Percentiles rank a stretch among this genome's conserved stretches.
Conservation (phyloP, 2,797 vertebrate species). For the Dipus sagitta region DNA sequence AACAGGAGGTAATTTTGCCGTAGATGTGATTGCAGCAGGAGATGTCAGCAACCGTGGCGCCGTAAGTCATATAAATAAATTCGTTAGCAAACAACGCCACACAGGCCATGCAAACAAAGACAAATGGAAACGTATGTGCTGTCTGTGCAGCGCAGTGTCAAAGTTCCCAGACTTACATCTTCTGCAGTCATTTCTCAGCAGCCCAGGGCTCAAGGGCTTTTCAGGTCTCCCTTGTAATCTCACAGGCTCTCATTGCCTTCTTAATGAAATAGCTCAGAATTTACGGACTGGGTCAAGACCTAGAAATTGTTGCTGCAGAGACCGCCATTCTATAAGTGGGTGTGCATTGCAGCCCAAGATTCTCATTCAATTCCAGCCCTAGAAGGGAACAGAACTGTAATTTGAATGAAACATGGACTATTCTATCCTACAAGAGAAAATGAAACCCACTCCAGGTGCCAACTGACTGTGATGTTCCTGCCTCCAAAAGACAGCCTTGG, state of each 20-base stretch:
- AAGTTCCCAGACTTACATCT: background rate
- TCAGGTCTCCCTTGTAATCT: constrained; percentile 32
- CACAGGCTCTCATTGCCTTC: background rate
- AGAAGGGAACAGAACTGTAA: constrained; percentile 37
- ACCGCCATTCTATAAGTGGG: background rate
- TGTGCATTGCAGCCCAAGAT: background rate
- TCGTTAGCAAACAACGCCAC: background rate
- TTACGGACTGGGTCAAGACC: background rate
- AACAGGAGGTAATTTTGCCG: constrained; percentile 68
- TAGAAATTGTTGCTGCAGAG: constrained; percentile 14
- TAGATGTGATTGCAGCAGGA: constrained; percentile 42
- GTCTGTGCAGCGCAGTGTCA: background rate
- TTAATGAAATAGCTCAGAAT: constrained; percentile 38
- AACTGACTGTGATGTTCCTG: constrained; percentile 30
- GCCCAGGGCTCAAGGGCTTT: background rate
- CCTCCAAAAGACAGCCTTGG: constrained; percentile 35
- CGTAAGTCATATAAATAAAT: constrained; percentile 28
- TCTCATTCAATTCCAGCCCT: background rate
- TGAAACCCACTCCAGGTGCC: background rate
- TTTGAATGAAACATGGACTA: constrained; percentile 32
- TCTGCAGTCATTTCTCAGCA: background rate
- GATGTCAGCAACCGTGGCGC: constrained; percentile 32
- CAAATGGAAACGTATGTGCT: background rate
- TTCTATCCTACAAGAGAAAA: constrained; percentile 43
- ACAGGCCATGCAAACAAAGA: background rate